phyloP scores from a whole-genome alignment of 2,888 invertebrate species.

The Megamerina dolium region DNA sequence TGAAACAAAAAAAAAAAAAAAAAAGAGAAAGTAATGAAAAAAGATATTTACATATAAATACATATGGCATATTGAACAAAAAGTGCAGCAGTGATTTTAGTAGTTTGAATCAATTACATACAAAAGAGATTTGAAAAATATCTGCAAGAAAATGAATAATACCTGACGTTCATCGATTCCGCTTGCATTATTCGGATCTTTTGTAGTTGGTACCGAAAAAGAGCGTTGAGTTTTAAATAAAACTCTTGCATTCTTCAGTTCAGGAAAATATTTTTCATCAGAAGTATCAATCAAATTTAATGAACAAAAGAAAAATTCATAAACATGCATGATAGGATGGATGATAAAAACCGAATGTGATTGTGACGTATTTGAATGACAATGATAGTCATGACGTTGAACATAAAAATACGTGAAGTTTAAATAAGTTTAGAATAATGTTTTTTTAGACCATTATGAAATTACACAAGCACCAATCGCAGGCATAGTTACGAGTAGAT shows the following conservation, averaged over 20 bases:
- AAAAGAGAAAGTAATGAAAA: conserved; percentile 15
- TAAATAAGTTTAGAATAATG: too few species aligned
- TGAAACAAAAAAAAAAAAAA: conserved; percentile 6
- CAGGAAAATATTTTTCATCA: conserved; percentile 12
- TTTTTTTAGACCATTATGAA: conserved; percentile 11
- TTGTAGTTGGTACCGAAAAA: conserved; percentile 86
- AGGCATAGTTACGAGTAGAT: conserved; percentile 34
- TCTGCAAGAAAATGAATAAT: conserved; percentile 25
- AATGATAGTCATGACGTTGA: too few species aligned
- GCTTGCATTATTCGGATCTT: conserved; percentile 57
- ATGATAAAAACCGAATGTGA: too few species aligned
- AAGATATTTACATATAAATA: conserved; percentile 9
- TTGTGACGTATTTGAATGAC: too few species aligned
- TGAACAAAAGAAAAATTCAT: not conserved
- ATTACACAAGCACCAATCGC: conserved; percentile 48
- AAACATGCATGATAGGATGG: too few species aligned
- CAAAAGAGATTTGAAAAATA: not conserved
- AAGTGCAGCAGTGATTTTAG: too few species aligned
- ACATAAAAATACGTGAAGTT: too few species aligned
- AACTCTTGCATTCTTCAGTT: conserved; percentile 61
- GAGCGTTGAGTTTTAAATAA: conserved; percentile 89
- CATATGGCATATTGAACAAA: too few species aligned
- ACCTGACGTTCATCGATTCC: conserved; percentile 50
- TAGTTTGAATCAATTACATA: too few species aligned
- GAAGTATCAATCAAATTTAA: conserved; percentile 8